A percentile compares a stretch with the other conserved stretches of the same genome.
phyloP scores from a whole-genome alignment of 2,113 vertebrate species.

The Passerina amoena region DNA sequence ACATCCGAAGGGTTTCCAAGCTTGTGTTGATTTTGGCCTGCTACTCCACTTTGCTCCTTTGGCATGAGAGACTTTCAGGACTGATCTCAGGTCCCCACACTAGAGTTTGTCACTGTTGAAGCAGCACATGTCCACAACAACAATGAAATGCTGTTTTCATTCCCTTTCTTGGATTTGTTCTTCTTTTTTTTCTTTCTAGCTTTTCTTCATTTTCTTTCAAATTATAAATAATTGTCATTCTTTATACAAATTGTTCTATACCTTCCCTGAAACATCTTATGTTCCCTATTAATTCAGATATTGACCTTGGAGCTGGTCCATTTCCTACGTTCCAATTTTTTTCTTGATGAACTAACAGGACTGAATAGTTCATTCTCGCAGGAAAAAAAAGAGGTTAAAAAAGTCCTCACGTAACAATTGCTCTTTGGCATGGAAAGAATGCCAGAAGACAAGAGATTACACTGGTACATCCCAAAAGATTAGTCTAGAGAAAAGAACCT shows the following conservation, averaged over 20 bases:
- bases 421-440: not conserved
- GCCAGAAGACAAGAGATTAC: not conserved
- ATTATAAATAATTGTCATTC: not conserved
- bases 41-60: not conserved
- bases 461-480: not conserved
- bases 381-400: not conserved
- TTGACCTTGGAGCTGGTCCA: not conserved
- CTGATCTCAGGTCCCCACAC: not conserved
- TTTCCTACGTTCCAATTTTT: not conserved
- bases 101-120: not conserved
- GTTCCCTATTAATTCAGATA: not conserved
- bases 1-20: not conserved
- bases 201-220: not conserved
- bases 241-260: not conserved
- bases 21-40: not conserved
- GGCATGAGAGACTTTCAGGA: not conserved
- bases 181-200: accelerated
- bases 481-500: not conserved
- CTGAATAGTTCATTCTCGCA: not conserved
- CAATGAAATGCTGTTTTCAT: not conserved
- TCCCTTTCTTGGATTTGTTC: not conserved
- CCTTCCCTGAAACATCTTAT: not conserved
- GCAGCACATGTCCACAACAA: not conserved
- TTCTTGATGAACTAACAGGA: not conserved
- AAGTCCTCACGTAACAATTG: not conserved